Evolutionary conservation across 2,113 vertebrate genomes (phyloP).

Genomic region (Coracopsis vasa): DNA sequence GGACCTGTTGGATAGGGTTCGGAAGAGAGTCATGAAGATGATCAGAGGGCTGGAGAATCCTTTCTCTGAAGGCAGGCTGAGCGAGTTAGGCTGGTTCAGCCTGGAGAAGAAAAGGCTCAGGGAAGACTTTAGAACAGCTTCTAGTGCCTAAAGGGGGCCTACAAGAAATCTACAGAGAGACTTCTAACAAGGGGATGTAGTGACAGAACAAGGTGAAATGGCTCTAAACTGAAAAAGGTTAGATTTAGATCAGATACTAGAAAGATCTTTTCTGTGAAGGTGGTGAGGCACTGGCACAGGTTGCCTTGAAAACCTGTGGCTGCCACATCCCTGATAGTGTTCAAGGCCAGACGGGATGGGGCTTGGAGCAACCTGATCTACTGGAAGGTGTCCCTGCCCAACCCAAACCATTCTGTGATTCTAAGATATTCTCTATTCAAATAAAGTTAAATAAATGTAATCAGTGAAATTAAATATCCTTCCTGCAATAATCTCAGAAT

Average conservation of each 20-base stretch:
- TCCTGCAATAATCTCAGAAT: neutral
- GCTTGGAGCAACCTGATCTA: neutral
- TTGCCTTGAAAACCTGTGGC: neutral
- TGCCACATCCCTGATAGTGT: neutral
- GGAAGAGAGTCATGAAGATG: neutral
- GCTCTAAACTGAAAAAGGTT: neutral
- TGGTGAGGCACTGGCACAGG: neutral
- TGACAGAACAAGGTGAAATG: neutral
- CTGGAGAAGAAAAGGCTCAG: neutral
- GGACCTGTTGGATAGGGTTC: neutral
- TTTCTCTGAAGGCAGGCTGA: neutral
- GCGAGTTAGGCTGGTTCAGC: neutral
- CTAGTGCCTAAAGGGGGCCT: neutral
- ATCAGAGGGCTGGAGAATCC: neutral
- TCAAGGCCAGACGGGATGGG: neutral
- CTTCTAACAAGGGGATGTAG: neutral
- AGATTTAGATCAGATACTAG: neutral
- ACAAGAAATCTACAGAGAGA: neutral
- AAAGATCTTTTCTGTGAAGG: neutral
- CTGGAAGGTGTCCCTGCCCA: neutral
- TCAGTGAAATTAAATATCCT: neutral
- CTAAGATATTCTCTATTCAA: neutral
- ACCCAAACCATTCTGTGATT: neutral
- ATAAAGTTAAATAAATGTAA: neutral
- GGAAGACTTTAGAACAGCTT: neutral